Conservation (phyloP, 2,113 vertebrate genomes). For the Melanerpes aurifrons region DNA sequence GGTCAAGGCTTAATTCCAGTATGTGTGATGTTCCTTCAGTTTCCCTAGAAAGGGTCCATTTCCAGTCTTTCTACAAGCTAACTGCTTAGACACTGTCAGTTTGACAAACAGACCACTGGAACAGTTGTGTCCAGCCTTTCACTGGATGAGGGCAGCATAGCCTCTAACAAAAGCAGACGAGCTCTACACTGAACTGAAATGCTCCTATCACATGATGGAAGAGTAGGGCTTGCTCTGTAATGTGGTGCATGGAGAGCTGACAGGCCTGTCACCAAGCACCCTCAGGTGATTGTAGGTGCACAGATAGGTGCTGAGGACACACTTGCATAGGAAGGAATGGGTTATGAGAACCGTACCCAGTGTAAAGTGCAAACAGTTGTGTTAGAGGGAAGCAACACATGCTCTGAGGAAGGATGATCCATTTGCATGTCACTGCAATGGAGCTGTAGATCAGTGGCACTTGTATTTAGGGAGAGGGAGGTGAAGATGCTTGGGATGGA, state of each 20-base stretch:
- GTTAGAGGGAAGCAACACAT: background rate
- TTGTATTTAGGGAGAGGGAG: background rate
- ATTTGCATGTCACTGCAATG: background rate
- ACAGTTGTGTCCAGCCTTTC: background rate
- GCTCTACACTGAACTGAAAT: background rate
- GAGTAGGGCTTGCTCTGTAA: background rate
- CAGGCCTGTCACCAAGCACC: background rate
- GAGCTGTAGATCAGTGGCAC: background rate
- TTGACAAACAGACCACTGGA: background rate
- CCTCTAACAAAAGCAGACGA: background rate
- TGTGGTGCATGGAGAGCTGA: fast-evolving
- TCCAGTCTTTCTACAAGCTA: background rate
- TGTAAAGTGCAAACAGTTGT: background rate
- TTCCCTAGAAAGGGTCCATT: background rate
- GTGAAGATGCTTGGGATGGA: background rate
- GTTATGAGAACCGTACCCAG: background rate
- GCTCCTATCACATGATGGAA: background rate
- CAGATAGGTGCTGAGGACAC: background rate
- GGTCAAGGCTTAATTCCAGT: background rate
- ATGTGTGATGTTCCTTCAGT: background rate
- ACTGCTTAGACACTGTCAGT: background rate
- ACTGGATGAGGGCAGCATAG: background rate
- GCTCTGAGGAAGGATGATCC: background rate
- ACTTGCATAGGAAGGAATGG: background rate
- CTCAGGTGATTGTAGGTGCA: background rate